Conservation (phyloP, 2,113 vertebrate species). For the Phalacrocorax brasilianus region DNA sequence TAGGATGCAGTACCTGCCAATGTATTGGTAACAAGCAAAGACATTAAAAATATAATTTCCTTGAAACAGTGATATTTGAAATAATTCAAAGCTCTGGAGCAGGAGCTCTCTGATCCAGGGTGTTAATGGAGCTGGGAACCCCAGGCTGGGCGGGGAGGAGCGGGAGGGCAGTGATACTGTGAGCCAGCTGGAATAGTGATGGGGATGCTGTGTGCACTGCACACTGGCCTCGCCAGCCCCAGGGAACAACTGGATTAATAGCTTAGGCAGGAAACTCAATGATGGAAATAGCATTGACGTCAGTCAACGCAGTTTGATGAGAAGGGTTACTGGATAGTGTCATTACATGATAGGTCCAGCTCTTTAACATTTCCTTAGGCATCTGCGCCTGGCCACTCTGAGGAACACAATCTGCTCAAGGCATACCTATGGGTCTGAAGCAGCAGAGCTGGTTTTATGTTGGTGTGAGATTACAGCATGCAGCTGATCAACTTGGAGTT, state of each 20-base stretch:
- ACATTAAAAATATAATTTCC: background rate
- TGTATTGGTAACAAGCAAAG: background rate
- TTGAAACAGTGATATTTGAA: background rate
- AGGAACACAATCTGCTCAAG: background rate
- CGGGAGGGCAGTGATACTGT: background rate
- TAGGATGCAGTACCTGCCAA: background rate
- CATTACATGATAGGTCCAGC: background rate
- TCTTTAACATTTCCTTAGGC: background rate
- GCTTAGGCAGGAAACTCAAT: background rate
- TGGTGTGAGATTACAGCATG: background rate
- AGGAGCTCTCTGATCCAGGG: rapidly evolving
- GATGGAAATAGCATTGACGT: conserved; percentile 40
- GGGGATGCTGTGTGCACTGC: background rate
- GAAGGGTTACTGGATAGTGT: background rate
- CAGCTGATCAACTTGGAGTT: background rate
- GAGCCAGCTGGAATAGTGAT: background rate
- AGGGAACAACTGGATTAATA: conserved; percentile 36
- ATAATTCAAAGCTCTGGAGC: background rate
- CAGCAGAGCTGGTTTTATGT: background rate
- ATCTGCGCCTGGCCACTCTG: background rate
- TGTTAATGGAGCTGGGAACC: background rate
- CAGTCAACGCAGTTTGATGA: background rate
- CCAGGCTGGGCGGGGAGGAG: background rate
- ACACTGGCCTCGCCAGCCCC: background rate
- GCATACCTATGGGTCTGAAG: background rate